Evolutionary conservation across 1,140 invertebrate genomes (phyloP).

Genomic region (Conopomorpha cramerella): DNA sequence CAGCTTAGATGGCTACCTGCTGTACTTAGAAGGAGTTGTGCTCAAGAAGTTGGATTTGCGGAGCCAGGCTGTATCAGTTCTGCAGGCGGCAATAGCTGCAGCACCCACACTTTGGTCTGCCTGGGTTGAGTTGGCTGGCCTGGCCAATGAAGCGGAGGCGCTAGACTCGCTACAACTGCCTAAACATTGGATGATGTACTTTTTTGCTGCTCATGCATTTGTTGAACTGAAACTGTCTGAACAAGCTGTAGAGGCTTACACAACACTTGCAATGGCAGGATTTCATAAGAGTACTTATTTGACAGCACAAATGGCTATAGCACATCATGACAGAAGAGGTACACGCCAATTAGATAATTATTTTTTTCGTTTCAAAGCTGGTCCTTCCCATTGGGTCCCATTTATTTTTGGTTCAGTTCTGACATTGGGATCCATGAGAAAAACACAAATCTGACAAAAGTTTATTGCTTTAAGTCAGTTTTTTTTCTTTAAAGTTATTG

Average conservation of each 20-base stretch:
- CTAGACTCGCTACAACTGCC: constrained; percentile 74
- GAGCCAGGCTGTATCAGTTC: constrained; percentile 67
- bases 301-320: constrained; percentile 89
- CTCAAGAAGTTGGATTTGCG: constrained; percentile 85
- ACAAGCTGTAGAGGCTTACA: constrained; percentile 85
- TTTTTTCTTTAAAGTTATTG: too few species aligned
- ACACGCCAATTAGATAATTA: too few species aligned
- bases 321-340: constrained; percentile 92
- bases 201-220: constrained; percentile 90
- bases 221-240: constrained; percentile 90
- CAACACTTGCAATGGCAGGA: constrained; percentile 74
- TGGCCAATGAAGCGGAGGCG: constrained; percentile 80
- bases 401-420: too few species aligned
- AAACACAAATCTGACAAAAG: too few species aligned
- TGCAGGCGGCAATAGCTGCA: constrained; percentile 77
- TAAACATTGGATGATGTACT: constrained; percentile 93
- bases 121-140: constrained; percentile 88
- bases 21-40: constrained; percentile 92
- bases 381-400: too few species aligned
- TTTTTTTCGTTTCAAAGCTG: too few species aligned
- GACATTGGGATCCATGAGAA: too few species aligned
- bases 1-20: constrained; percentile 82
- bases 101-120: constrained; percentile 90
- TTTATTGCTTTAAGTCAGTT: too few species aligned
- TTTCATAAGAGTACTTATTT: constrained; percentile 89